Evolutionary conservation across 2,797 vertebrate genomes (phyloP), one percentile per base, ranked within the genome.

Genomic region (Yasuhikotakia modesta): DNA sequence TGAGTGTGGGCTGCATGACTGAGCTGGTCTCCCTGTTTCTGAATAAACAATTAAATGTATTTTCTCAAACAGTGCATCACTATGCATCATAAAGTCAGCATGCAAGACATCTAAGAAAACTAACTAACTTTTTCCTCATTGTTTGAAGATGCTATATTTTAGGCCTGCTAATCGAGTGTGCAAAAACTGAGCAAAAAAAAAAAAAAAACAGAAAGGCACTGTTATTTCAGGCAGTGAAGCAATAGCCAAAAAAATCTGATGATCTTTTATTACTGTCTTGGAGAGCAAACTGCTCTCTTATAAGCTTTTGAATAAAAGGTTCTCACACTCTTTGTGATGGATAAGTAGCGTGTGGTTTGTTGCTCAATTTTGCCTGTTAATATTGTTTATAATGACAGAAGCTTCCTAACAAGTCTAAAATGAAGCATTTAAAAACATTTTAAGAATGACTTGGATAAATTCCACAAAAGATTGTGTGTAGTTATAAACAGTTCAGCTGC

Each of bases 31-130:
- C 55, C 17, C n/a, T n/a, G 14, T 45, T 65, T 76, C 66, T 65
- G 19, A 76, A 80, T 64, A 71, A 75, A 63, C 48, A 75, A 65
- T 32, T 14, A 17, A 71, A 22, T 35, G 22, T 27, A 65, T 65
- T 65, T 63, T 35, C 35, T 70, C 13, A 1, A 80, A 45, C 46
- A 32, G 11, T 75, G 46, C 27, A 63, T 21, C 13, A 45, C 46
- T 52, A 11, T 10, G 24, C 6, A n/a, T 48, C n/a, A 66, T 64
- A 13, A 5, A 66, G 66, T 16, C 30, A 65, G 64, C 39, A 65
- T 60, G 43, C 24, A 52, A 48, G 13, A 21, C 8, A n/a, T 39
- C 61, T 66, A 2, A 66, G 13, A 57, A 22, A 75, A 74, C n/a
- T n/a, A n/a, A n/a, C n/a, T n/a, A 74, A 75, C 21, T 19, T 48